A percentile compares a stretch with the other conserved stretches of the same genome.
phyloP scores from a whole-genome alignment of 2,113 vertebrate genomes.

The Ariopsis seemanni region DNA sequence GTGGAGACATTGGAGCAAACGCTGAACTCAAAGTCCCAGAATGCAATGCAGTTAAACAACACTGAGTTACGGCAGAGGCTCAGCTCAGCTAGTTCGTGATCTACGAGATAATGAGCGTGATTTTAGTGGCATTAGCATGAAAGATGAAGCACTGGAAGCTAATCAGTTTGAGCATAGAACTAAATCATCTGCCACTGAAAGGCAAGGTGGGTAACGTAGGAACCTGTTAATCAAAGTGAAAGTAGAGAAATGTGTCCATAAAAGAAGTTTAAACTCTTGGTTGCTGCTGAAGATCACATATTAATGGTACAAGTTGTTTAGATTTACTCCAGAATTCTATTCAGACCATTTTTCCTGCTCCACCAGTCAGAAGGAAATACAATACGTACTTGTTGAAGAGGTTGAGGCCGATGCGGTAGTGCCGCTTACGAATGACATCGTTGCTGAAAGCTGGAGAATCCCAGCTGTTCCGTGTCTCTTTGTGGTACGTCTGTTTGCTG shows the following conservation, averaged over 20 bases:
- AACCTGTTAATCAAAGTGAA: background rate
- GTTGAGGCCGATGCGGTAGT: conserved; percentile 97
- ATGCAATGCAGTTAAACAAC: background rate
- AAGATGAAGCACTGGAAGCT: background rate
- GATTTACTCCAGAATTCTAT: background rate
- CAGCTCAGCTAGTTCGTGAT: background rate
- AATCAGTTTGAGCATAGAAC: background rate
- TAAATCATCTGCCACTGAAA: background rate
- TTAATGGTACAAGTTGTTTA: background rate
- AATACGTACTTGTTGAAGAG: conserved; percentile 97
- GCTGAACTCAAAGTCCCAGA: background rate
- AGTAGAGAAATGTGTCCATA: background rate
- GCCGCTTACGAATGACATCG: conserved; percentile 91
- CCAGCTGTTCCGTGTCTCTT: conserved; percentile 98
- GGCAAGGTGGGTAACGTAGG: background rate
- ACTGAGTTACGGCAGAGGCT: background rate
- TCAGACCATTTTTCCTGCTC: background rate
- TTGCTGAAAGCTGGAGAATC: conserved; percentile 98
- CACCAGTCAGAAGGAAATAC: background rate
- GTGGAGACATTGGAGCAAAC: background rate
- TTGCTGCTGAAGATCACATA: too few species aligned
- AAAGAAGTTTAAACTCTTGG: background rate
- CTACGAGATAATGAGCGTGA: background rate
- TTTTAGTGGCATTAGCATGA: background rate
- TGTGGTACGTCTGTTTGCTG: conserved; percentile 98